phyloP scores from a whole-genome alignment of 2,888 invertebrate species.

The Torymus auratus region DNA sequence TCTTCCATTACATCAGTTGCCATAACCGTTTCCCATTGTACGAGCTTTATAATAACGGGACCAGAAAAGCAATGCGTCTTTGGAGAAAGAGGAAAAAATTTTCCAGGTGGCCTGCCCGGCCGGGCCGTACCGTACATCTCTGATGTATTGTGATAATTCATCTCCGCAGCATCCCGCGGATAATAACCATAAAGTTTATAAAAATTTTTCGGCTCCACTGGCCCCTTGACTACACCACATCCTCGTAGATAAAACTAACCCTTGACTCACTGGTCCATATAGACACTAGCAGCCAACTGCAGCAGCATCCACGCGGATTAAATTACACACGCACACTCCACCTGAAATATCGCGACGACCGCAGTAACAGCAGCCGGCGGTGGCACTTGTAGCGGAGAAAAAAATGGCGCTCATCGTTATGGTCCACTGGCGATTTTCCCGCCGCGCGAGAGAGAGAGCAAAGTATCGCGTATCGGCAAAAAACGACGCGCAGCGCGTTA shows the following conservation, averaged over 20 bases:
- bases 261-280: conserved; percentile 18
- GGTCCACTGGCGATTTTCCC: conserved; percentile 36
- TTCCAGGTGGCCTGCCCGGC: too few species aligned
- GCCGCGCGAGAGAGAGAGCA: conserved; percentile 7
- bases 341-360: conserved; percentile 19
- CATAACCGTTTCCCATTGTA: too few species aligned
- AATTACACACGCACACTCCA: conserved; percentile 49
- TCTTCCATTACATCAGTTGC: too few species aligned
- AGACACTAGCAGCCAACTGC: too few species aligned
- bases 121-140: too few species aligned
- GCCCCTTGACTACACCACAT: too few species aligned
- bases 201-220: background rate
- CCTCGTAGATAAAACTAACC: conserved; percentile 2
- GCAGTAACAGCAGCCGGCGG: conserved; percentile 28
- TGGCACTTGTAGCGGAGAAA: conserved; percentile 17
- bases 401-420: conserved; percentile 15
- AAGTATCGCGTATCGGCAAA: conserved; percentile 57
- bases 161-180: too few species aligned
- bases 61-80: too few species aligned
- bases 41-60: too few species aligned
- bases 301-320: conserved; percentile 24
- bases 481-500: conserved; percentile 45
- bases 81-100: too few species aligned
- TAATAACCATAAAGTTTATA: too few species aligned
- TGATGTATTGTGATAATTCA: too few species aligned